Conservation (phyloP, 2,113 vertebrate genomes). For the Coptodon bakossiorum region DNA sequence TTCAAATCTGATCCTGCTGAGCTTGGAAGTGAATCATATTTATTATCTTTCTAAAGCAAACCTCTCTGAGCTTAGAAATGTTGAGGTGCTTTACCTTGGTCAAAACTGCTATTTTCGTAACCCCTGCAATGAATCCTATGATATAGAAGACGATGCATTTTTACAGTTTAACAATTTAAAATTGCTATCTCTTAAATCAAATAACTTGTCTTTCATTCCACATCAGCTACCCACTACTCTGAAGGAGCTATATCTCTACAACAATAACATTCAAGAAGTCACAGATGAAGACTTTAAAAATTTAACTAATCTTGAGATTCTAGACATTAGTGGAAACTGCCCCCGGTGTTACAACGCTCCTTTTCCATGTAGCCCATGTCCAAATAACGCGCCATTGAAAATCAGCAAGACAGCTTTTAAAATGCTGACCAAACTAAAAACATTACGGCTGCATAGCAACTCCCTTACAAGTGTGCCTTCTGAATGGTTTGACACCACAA, state of each 20-base stretch:
- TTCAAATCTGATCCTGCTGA: conserved; percentile 75
- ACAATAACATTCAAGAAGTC: conserved; percentile 80
- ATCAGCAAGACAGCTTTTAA: conserved; percentile 78
- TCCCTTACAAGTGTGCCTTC: conserved; percentile 72
- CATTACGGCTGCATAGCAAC: conserved; percentile 85
- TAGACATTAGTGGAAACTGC: conserved; percentile 93
- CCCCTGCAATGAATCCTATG: conserved; percentile 83
- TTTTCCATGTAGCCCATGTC: conserved; percentile 83
- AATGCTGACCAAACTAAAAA: conserved; percentile 74
- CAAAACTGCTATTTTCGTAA: conserved; percentile 95
- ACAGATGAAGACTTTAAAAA: conserved; percentile 75
- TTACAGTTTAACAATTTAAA: conserved; percentile 73
- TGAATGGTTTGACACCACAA: conserved; percentile 77
- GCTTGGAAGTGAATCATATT: conserved; percentile 89
- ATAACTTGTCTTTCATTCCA: conserved; percentile 85
- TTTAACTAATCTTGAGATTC: conserved; percentile 78
- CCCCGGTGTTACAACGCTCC: conserved; percentile 91
- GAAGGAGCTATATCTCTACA: conserved; percentile 85
- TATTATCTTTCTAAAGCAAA: conserved; percentile 72
- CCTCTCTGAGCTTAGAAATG: conserved; percentile 75
- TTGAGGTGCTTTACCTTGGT: conserved; percentile 82
- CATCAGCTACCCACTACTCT: conserved; percentile 74
- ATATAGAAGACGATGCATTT: conserved; percentile 79
- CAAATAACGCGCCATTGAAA: conserved; percentile 61
- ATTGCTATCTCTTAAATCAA: conserved; percentile 84